Conservation (phyloP, 2,797 vertebrate species). For the Echiichthys vipera region DNA sequence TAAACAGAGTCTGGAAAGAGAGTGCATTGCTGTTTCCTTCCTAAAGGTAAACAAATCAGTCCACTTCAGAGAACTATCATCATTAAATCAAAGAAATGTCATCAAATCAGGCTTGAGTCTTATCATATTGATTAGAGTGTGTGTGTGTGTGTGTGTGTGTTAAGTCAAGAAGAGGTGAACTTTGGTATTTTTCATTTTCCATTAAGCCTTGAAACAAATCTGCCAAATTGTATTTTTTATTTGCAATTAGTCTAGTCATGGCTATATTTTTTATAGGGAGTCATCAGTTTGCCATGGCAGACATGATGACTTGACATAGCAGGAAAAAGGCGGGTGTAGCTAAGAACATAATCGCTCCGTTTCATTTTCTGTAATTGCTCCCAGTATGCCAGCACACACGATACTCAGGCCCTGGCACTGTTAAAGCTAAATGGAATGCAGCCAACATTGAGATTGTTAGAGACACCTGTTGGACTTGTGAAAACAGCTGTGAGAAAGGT, state of each 20-base stretch:
- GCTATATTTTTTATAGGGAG: neutral
- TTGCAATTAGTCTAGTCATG: too few relatives aligned
- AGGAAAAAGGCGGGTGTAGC: slow-evolving; percentile 1
- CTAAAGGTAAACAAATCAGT: neutral
- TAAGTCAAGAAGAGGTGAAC: neutral
- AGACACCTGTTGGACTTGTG: neutral
- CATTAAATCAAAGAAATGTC: neutral
- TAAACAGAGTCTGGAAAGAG: too few relatives aligned
- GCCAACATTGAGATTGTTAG: neutral
- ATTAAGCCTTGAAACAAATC: neutral
- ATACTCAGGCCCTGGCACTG: neutral
- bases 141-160: neutral
- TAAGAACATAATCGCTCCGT: neutral
- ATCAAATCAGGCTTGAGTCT: neutral
- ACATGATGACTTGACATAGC: neutral
- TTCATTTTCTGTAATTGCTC: neutral
- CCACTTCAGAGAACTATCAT: neutral
- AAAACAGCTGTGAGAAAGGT: slow-evolving; percentile 1
- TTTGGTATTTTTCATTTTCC: neutral
- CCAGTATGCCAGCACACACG: neutral
- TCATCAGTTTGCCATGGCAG: neutral
- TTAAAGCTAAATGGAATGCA: neutral
- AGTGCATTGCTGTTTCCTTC: neutral
- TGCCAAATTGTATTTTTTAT: too few relatives aligned
- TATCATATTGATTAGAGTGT: neutral